Base-by-base conservation (phyloP, 2,888 invertebrate genomes). In the Hydroisotoma schaefferi region DNA sequence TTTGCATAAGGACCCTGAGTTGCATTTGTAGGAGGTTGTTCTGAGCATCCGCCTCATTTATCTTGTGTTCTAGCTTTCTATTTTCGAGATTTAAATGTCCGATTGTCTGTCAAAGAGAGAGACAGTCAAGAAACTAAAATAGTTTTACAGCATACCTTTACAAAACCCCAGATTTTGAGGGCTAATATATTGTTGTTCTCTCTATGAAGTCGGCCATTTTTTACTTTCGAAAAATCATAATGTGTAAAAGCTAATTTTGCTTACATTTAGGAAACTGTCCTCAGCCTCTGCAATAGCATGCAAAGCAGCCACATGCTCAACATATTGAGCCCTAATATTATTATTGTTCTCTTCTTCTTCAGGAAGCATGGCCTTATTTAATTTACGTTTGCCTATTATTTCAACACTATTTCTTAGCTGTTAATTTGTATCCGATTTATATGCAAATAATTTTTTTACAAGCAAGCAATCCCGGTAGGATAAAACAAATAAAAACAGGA, bases 21-120 rank as follows among this genome's bases (percentile, higher is more conserved):
- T 66, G 63, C 1, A 59, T 22, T 43, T 66, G 63, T 4, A 66
- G 51, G 1, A 61, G 23, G 33, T 59, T 61, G 46, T 66, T 66
- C 46, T 66, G 63, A 28, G 51, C 59, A 23, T 66, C 66, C 23
- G 61, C 63, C n/a, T 66, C 61, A 8, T 59, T 61, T 5, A 66
- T 61, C 28, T 53, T 47, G 18, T 52, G 29, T 26, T 61, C 59
- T 15, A 66, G 48, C 2, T 55, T 6, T 2, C 46, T 38, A 52
- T 66, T 66, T 49, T 60, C 56, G 2, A 53, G 52, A 2, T 59
- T 55, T 2, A 66, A 57, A 2, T 53, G 47, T 1, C 51, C 48
- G 15, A 63, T 59, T 1, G 57, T 58, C 66, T 66, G 26, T 22
- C 5, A 27, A 40, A 23, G 33, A 15, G 8, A 33, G 15, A 33